phyloP scores from a whole-genome alignment of 2,888 invertebrate genomes.

The Girardia tigrina region DNA sequence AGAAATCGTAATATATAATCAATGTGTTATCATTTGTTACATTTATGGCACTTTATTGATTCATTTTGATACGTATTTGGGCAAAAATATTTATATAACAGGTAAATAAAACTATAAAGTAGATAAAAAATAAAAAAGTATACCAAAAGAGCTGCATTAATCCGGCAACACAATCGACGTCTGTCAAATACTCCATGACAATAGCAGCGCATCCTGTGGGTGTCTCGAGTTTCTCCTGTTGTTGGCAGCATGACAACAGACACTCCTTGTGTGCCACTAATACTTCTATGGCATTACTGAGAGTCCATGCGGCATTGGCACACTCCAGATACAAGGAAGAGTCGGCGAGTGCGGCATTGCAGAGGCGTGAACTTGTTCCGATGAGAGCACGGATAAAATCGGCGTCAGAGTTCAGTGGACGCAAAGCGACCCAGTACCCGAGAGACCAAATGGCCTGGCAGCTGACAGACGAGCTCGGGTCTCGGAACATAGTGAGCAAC shows the following conservation, averaged over 20 bases:
- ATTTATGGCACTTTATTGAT: too few species aligned
- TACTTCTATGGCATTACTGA: not conserved
- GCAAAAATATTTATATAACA: too few species aligned
- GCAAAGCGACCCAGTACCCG: not conserved
- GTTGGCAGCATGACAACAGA: not conserved
- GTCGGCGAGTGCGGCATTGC: not conserved
- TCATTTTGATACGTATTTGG: too few species aligned
- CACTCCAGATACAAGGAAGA: not conserved
- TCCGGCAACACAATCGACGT: not conserved
- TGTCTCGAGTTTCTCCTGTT: not conserved
- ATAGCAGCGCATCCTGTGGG: not conserved
- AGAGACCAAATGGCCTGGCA: not conserved
- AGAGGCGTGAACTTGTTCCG: not conserved
- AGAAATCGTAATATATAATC: too few species aligned
- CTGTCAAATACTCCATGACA: not conserved
- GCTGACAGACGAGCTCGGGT: not conserved
- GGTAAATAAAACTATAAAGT: too few species aligned
- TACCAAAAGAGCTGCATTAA: not conserved
- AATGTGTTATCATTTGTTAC: too few species aligned
- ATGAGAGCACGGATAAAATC: not conserved
- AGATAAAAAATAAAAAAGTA: too few species aligned
- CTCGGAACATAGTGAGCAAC: not conserved
- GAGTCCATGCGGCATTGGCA: conserved; percentile 5
- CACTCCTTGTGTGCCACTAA: not conserved
- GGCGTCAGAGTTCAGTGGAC: not conserved